Base-by-base conservation (phyloP, 2,113 vertebrate species). In the Lamprotornis superbus region DNA sequence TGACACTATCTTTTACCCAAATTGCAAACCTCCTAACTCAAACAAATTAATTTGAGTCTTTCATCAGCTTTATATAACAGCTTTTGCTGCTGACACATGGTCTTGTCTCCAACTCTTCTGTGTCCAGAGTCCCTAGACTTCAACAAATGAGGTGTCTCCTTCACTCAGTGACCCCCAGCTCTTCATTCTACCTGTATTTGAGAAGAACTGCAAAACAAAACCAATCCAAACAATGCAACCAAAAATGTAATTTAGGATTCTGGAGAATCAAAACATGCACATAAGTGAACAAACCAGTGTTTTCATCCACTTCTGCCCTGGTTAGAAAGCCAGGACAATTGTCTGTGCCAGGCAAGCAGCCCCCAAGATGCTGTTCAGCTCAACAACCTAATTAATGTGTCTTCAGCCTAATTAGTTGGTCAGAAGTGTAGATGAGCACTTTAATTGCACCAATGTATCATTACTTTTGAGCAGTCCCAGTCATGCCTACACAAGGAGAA, bases 391-490 rank as follows among this genome's bases (percentile, higher is more conserved):
- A 90, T 83, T 77, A 56, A 83, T 1, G 2, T 60, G 18, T 78
- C 71, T 71, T 40, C 33, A 71, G 77, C 68, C 79, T 95, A 87
- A 94, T 96, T 93, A 96, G 75, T 56, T 87, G 71, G 92, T 74
- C 61, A 70, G 53, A 92, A 65, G 77, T 94, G 77, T 59, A 91
- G 78, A 82, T 56, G 70, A 50, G 47, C 55, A 47, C 90, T 52
- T 88, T 94, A 95, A 96, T 94, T 93, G 76, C 82, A 77, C 67
- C 76, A 17, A 89, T 97, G 91, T 53, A 94, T 97, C 96, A 93
- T 95, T 84, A 83, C 76, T 94, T 68, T 11, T 93, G 93, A 67
- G 55, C 44, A 30, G 33, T n/a, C 60, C 42, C 25, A 52, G 52
- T 52, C 60, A 20, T 60, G 52, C 44, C 73, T 67, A 10, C 2